Conservation (phyloP, 2,888 invertebrate genomes). For the Drosophila subsilvestris region DNA sequence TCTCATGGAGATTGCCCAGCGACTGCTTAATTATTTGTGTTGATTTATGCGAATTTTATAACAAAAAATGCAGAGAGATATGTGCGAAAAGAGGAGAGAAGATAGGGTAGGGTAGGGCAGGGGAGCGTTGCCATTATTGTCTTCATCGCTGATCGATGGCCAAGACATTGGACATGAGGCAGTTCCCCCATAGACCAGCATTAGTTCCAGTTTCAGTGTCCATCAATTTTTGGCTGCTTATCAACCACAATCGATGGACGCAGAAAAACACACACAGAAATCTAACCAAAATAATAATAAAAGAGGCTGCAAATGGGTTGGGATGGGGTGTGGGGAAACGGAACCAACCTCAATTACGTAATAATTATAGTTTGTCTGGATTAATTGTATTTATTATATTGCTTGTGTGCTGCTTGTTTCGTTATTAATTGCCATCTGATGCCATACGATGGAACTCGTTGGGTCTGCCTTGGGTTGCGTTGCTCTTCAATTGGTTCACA, state of each 20-base stretch:
- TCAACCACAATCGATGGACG: conserved; percentile 33
- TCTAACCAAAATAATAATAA: conserved; percentile 19
- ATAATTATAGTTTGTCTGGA: conserved; percentile 64
- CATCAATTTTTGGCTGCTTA: conserved; percentile 20
- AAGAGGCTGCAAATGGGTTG: conserved; percentile 22
- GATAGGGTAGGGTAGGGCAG: conserved; percentile 7
- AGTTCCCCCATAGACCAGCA: conserved; percentile 36
- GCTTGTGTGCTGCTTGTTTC: conserved; percentile 43
- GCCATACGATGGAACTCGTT: conserved; percentile 38
- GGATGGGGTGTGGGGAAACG: not conserved
- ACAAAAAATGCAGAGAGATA: conserved; percentile 40
- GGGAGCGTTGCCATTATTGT: conserved; percentile 40
- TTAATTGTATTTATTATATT: conserved; percentile 50
- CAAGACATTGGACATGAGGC: conserved; percentile 25
- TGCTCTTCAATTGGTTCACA: conserved; percentile 59
- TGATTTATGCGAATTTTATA: conserved; percentile 78
- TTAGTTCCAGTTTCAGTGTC: conserved; percentile 43
- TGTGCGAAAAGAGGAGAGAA: not conserved
- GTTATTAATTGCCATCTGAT: conserved; percentile 47
- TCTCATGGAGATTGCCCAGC: conserved; percentile 44
- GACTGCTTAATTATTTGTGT: conserved; percentile 67
- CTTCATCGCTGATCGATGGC: conserved; percentile 49
- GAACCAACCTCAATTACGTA: conserved; percentile 67
- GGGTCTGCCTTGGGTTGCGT: not conserved
- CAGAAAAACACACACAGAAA: conserved; percentile 27